phyloP scores from a whole-genome alignment of 2,797 vertebrate genomes.

The Mus minutoides region DNA sequence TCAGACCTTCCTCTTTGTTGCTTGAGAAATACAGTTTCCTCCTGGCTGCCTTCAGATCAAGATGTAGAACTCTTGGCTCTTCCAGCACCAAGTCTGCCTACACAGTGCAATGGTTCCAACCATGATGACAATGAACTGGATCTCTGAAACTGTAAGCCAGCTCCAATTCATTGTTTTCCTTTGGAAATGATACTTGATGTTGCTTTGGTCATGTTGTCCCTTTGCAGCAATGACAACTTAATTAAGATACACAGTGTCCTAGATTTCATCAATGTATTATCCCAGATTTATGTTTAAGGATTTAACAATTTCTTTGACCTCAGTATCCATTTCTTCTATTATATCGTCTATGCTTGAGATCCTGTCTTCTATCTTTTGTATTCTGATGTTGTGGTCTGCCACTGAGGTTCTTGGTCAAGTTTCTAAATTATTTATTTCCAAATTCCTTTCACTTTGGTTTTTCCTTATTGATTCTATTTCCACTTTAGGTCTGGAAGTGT shows the following conservation, averaged over 20 bases:
- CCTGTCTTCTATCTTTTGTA: neutral
- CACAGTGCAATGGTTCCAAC: neutral
- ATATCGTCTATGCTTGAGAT: neutral
- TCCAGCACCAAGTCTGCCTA: neutral
- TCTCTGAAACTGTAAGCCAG: neutral
- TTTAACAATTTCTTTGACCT: neutral
- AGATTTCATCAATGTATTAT: neutral
- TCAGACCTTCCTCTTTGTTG: neutral
- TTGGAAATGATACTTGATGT: neutral
- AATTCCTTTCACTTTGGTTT: neutral
- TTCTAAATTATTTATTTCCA: neutral
- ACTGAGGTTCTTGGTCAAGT: neutral
- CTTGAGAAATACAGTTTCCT: neutral
- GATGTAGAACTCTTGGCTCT: neutral
- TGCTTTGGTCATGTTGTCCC: neutral
- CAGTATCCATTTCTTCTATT: neutral
- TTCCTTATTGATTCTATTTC: neutral
- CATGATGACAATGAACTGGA: neutral
- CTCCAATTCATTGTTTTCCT: neutral
- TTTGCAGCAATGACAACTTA: neutral
- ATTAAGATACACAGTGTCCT: neutral
- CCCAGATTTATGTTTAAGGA: neutral
- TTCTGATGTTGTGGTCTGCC: neutral
- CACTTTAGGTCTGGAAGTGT: neutral
- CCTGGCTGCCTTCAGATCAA: neutral